phyloP scores from a whole-genome alignment of 2,797 vertebrate species.

The Gadopsis bispinosus region DNA sequence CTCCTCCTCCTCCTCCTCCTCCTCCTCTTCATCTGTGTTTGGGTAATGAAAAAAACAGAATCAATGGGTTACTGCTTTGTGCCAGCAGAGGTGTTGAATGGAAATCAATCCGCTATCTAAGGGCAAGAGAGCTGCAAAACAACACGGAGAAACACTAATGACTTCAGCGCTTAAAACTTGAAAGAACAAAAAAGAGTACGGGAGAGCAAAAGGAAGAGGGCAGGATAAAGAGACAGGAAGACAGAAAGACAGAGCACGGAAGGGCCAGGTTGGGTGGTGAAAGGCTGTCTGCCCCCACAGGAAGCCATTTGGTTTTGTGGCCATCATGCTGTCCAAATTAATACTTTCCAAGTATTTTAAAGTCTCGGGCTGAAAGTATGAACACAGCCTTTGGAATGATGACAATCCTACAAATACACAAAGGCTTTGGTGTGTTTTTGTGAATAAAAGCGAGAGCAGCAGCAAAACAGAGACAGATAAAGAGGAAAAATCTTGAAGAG shows the following conservation, averaged over 20 bases:
- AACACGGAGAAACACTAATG: slow-evolving; percentile 52
- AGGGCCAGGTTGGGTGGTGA: slow-evolving; percentile 21
- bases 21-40: slow-evolving; percentile 50
- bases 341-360: slow-evolving; percentile 28
- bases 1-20: neutral
- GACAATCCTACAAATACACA: slow-evolving; percentile 12
- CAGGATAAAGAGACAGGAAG: slow-evolving; percentile 12
- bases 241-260: slow-evolving; percentile 7
- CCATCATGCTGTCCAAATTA: slow-evolving; percentile 10
- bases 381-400: neutral
- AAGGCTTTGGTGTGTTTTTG: slow-evolving; percentile 8
- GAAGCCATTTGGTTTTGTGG: slow-evolving; percentile 35
- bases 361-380: slow-evolving; percentile 21
- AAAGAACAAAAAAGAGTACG: neutral
- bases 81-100: slow-evolving; percentile 61
- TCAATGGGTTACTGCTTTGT: slow-evolving; percentile 71
- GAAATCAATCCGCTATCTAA: slow-evolving; percentile 76
- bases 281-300: slow-evolving; percentile 28
- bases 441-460: neutral
- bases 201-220: neutral
- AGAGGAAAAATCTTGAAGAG: slow-evolving; percentile 6
- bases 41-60: slow-evolving; percentile 66
- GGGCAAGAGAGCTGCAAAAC: slow-evolving; percentile 61
- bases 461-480: neutral
- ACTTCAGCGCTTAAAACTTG: slow-evolving; percentile 15